These are phyloP conservation scores for Sceloporus undulatus DNA, from an alignment of 2,113 vertebrate genomes.

Conservation along the genomic window DNA sequence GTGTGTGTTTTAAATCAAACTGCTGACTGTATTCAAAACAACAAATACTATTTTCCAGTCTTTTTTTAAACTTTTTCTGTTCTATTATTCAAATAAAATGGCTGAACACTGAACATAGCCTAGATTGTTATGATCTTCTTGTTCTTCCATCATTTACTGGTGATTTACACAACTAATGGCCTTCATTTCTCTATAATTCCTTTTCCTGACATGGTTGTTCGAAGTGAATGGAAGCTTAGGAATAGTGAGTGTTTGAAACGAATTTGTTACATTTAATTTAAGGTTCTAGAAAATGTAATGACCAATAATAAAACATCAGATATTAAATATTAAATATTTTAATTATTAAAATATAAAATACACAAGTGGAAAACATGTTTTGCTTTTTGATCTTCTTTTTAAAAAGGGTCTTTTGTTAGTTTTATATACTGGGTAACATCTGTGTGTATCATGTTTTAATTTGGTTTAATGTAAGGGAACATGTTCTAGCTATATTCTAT, in stretches of 20 bases:
- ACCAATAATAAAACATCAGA: constrained; percentile 65
- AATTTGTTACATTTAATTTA: constrained; percentile 69
- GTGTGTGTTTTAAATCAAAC: constrained; percentile 38
- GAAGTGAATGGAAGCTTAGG: constrained; percentile 76
- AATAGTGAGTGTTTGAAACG: constrained; percentile 67
- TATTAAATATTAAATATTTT: no score
- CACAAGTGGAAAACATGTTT: constrained; percentile 45
- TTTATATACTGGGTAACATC: constrained; percentile 63
- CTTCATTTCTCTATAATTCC: constrained; percentile 61
- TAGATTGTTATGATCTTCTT: constrained; percentile 65
- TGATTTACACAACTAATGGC: constrained; percentile 52
- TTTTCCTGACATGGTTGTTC: constrained; percentile 66
- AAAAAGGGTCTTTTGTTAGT: constrained; percentile 44
- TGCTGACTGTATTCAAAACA: constrained; percentile 40
- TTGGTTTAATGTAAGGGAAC: constrained; percentile 40
- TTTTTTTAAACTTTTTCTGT: constrained; percentile 60
- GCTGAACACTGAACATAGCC: constrained; percentile 62
- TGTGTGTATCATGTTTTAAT: constrained; percentile 55
- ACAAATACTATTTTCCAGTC: constrained; percentile 38
- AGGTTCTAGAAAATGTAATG: constrained; percentile 73
- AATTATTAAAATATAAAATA: constrained; percentile 58
- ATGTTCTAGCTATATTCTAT: constrained; percentile 46
- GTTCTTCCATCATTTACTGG: constrained; percentile 14
- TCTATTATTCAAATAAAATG: constrained; percentile 55
- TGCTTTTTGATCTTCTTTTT: constrained; percentile 49